phyloP scores from a whole-genome alignment of 2,888 invertebrate genomes.

The Dendrolimus houi region DNA sequence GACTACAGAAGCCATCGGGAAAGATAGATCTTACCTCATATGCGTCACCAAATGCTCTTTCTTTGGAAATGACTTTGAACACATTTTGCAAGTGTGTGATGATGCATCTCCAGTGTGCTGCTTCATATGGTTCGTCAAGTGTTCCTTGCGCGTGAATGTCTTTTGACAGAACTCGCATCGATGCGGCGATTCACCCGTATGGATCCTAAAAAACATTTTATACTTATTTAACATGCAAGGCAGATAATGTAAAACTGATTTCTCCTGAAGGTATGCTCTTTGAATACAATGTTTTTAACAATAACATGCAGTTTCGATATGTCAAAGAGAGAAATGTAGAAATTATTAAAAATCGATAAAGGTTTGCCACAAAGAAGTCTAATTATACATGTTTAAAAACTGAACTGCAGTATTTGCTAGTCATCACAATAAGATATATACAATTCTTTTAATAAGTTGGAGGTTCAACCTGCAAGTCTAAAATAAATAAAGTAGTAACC shows the following conservation, averaged over 20 bases:
- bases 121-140: conserved; percentile 80
- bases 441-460: too few relatives aligned
- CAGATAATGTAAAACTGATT: neutral
- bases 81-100: conserved; percentile 81
- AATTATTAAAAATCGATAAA: too few relatives aligned
- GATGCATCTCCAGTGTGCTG: conserved; percentile 84
- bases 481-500: too few relatives aligned
- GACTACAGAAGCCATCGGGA: conserved; percentile 3
- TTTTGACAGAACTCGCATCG: conserved; percentile 84
- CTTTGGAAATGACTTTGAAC: conserved; percentile 83
- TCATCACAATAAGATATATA: too few relatives aligned
- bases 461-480: too few relatives aligned
- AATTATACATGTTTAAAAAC: too few relatives aligned
- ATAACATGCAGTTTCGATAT: too few relatives aligned
- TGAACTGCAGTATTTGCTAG: too few relatives aligned
- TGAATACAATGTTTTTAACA: too few relatives aligned
- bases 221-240: neutral
- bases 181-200: conserved; percentile 84
- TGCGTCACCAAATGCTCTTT: conserved; percentile 86
- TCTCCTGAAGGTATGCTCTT: neutral
- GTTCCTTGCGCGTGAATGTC: conserved; percentile 84
- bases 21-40: conserved; percentile 73
- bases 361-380: too few relatives aligned
- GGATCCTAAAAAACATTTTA: conserved; percentile 42
- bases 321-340: too few relatives aligned